These are phyloP conservation scores for Diabrotica virgifera DNA, from an alignment of 1,140 invertebrate genomes.

Conservation along the genomic window DNA sequence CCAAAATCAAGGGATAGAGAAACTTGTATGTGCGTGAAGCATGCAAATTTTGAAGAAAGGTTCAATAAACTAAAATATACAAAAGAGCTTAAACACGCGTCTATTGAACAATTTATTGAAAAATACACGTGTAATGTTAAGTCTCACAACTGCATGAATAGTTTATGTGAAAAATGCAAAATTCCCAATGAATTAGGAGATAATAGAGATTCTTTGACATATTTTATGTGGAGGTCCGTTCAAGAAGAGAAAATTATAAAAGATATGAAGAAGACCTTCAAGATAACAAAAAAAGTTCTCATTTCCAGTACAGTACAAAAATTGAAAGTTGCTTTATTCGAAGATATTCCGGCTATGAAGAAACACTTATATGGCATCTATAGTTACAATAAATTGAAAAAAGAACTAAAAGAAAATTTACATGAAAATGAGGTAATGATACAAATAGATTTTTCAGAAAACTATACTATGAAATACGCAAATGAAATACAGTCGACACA, in stretches of 20 bases:
- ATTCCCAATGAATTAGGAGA: constrained; percentile 19
- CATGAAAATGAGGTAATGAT: no score
- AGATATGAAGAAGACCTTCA: background rate
- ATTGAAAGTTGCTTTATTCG: no score
- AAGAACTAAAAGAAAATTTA: no score
- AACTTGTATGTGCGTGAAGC: constrained; percentile 34
- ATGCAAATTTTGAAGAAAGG: constrained; percentile 26
- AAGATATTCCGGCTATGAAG: no score
- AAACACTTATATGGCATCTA: no score
- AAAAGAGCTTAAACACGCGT: constrained; percentile 11
- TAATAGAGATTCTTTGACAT: constrained; percentile 22
- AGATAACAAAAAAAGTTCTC: no score
- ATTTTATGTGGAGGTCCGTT: constrained; percentile 32
- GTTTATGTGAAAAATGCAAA: constrained; percentile 30
- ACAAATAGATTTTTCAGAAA: no score
- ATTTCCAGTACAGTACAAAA: no score
- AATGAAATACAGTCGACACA: no score
- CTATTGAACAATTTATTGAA: constrained; percentile 22
- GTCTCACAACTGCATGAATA: constrained; percentile 35
- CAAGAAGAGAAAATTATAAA: constrained; percentile 29
- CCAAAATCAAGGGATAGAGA: constrained; percentile 27
- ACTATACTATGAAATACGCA: no score
- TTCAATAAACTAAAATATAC: constrained; percentile 18
- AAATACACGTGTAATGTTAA: constrained; percentile 17
- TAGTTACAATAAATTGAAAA: no score